phyloP scores from a whole-genome alignment of 1,140 invertebrate genomes.

The Aplysia californica region DNA sequence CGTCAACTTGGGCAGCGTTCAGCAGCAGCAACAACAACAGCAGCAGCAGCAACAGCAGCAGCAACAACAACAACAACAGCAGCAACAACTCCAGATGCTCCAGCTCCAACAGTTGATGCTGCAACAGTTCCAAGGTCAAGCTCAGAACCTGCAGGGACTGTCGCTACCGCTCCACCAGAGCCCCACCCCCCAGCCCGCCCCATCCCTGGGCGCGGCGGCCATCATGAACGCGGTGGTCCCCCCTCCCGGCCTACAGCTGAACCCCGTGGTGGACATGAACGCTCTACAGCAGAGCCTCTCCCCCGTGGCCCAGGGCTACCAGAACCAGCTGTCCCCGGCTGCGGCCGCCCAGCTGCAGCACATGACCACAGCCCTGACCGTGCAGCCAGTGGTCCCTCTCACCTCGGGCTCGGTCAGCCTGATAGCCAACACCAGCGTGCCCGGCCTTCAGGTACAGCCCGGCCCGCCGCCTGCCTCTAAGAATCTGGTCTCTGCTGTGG shows the following conservation, averaged over 20 bases:
- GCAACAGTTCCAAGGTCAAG: conserved; percentile 19
- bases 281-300: conserved; percentile 9
- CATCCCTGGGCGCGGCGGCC: not conserved
- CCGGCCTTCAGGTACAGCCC: too few relatives aligned
- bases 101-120: conserved; percentile 21
- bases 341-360: conserved; percentile 4
- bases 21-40: conserved; percentile 11
- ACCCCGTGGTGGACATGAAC: conserved; percentile 15
- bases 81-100: conserved; percentile 21
- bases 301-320: conserved; percentile 13
- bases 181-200: not conserved
- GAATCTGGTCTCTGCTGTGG: too few relatives aligned
- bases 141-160: conserved; percentile 12
- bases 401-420: not conserved
- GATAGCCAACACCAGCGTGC: not conserved
- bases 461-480: too few relatives aligned
- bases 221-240: conserved; percentile 19
- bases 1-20: conserved; percentile 30
- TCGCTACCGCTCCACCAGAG: conserved; percentile 4
- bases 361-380: conserved; percentile 2
- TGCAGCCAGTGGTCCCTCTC: not conserved
- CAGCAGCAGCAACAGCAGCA: not conserved
- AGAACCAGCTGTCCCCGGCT: conserved; percentile 15
- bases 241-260: conserved; percentile 3
- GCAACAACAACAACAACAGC: conserved; percentile 5